Conservation (phyloP, 2,797 vertebrate species). For the Xenops minutus region DNA sequence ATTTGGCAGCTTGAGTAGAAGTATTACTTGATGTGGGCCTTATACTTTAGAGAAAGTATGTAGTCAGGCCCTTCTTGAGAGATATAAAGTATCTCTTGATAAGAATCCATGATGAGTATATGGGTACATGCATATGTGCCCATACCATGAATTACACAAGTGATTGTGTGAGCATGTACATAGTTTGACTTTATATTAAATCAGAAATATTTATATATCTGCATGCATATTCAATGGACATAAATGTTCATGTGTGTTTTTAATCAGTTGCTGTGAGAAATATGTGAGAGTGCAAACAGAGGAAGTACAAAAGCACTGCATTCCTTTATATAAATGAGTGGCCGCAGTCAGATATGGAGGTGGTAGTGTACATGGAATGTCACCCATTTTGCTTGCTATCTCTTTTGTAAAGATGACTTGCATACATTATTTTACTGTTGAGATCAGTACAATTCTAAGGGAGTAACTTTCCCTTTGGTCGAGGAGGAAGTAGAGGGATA, state of each 20-base stretch:
- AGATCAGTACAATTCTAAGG: not conserved
- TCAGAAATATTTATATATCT: not conserved
- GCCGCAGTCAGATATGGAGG: accelerated
- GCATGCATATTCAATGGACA: not conserved
- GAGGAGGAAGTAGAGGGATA: not conserved
- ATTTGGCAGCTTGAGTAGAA: not conserved
- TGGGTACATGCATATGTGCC: not conserved
- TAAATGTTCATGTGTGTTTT: not conserved
- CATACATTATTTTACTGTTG: not conserved
- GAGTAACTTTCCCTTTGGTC: not conserved
- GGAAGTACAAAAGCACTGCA: not conserved
- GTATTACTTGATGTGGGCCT: not conserved
- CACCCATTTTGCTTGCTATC: accelerated
- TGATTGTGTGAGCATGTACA: not conserved
- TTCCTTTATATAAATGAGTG: not conserved
- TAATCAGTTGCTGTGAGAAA: not conserved
- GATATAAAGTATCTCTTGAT: not conserved
- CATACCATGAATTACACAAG: not conserved
- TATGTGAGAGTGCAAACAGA: not conserved
- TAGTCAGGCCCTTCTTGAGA: not conserved
- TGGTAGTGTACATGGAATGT: not conserved
- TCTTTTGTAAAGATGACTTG: not conserved
- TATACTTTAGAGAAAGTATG: not conserved
- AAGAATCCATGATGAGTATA: not conserved
- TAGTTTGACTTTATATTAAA: not conserved